Evolutionary conservation across 2,888 invertebrate genomes (phyloP).

Genomic region (Rhodophaea formosa): DNA sequence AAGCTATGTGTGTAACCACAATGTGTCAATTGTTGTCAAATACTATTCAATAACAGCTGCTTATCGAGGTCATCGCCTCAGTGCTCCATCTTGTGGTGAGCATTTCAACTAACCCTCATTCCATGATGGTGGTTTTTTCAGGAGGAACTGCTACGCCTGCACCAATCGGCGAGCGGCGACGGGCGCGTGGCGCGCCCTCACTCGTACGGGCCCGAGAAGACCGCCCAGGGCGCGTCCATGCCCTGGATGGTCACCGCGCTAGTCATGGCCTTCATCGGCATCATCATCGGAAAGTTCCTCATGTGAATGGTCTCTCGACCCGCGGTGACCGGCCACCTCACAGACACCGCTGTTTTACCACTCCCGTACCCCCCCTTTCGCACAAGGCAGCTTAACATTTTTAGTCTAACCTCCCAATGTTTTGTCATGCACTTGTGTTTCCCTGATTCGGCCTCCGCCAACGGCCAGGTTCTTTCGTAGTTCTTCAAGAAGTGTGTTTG

Average conservation of each 20-base stretch:
- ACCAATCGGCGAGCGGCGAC: slow-evolving; percentile 63
- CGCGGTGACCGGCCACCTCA: slow-evolving; percentile 55
- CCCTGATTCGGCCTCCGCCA: background rate
- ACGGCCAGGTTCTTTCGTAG: background rate
- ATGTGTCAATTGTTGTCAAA: too few species aligned
- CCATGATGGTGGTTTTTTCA: slow-evolving; percentile 39
- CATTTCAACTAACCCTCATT: too few species aligned
- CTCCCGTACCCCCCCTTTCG: slow-evolving; percentile 50
- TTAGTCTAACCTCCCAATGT: slow-evolving; percentile 11
- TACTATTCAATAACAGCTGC: too few species aligned
- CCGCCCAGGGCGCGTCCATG: slow-evolving; percentile 79
- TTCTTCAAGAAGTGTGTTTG: background rate
- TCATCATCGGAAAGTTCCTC: slow-evolving; percentile 90
- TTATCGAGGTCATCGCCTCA: too few species aligned
- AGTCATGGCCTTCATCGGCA: slow-evolving; percentile 86
- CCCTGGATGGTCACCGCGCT: slow-evolving; percentile 85
- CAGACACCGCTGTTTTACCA: slow-evolving; percentile 59
- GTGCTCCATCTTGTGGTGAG: too few species aligned
- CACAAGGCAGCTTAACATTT: slow-evolving; percentile 45
- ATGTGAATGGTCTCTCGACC: slow-evolving; percentile 83
- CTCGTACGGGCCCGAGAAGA: slow-evolving; percentile 80
- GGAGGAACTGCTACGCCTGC: slow-evolving; percentile 85
- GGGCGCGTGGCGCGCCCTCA: slow-evolving; percentile 62
- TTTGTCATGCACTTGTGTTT: slow-evolving; percentile 23
- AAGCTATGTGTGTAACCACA: too few species aligned